Conservation (phyloP, 2,797 vertebrate genomes). For the Enteromius viviparus region DNA sequence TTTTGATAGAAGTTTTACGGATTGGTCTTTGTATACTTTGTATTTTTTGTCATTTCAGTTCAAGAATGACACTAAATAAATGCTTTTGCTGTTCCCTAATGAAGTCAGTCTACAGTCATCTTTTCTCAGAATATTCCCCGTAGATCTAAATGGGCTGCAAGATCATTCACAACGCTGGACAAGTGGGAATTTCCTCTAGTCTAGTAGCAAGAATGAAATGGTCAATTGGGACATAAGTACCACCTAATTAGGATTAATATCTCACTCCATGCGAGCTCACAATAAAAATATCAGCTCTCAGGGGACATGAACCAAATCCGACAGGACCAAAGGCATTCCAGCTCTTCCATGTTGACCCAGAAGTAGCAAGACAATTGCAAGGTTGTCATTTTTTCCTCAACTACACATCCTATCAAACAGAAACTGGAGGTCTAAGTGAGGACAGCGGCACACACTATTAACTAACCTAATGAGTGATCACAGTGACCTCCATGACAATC, state of each 20-base stretch:
- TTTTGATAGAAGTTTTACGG: neutral
- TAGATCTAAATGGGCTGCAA: constrained; percentile 69
- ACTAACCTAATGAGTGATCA: constrained; percentile 52
- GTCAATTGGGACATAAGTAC: constrained; percentile 72
- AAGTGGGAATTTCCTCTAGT: constrained; percentile 61
- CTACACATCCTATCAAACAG: neutral
- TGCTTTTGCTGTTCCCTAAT: neutral
- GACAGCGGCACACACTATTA: constrained; percentile 48
- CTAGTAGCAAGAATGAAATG: constrained; percentile 70
- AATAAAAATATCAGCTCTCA: constrained; percentile 74
- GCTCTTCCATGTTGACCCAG: constrained; percentile 64
- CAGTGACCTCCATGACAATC: constrained; percentile 14
- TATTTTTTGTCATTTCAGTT: neutral
- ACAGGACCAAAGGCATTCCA: constrained; percentile 65
- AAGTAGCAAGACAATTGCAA: constrained; percentile 56
- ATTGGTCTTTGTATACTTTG: neutral
- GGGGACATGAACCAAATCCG: constrained; percentile 72
- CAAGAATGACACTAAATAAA: constrained; percentile 30
- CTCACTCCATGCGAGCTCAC: constrained; percentile 65
- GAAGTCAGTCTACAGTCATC: constrained; percentile 38
- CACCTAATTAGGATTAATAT: constrained; percentile 82
- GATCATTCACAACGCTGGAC: constrained; percentile 56
- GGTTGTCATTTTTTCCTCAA: constrained; percentile 8
- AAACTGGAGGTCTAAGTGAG: constrained; percentile 18
- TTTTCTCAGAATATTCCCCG: constrained; percentile 56